phyloP scores from a whole-genome alignment of 2,888 invertebrate species.

The Zhuqinia jingwanae region DNA sequence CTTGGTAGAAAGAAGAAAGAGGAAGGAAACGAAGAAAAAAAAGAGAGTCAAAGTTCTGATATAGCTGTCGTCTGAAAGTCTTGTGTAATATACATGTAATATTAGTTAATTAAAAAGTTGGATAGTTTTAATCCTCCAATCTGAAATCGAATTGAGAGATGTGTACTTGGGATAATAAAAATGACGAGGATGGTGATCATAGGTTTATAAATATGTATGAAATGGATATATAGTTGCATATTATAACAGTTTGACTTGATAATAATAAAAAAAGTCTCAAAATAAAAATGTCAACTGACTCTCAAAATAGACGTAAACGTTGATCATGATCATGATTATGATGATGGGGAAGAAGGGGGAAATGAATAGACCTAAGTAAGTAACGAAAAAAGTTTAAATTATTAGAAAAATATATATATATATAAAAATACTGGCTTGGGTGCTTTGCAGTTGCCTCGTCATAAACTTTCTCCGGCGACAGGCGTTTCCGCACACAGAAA shows the following conservation, averaged over 20 bases:
- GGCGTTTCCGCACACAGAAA: constrained; percentile 34
- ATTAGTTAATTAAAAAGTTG: constrained; percentile 69
- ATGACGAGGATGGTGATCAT: background rate
- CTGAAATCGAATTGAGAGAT: constrained; percentile 54
- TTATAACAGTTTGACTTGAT: constrained; percentile 16
- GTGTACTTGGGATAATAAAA: background rate
- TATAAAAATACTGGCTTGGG: background rate
- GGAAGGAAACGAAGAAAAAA: background rate
- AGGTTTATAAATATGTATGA: background rate
- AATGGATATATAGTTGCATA: background rate
- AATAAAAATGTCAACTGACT: too few species aligned
- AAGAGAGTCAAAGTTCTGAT: constrained; percentile 11
- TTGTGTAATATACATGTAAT: constrained; percentile 24
- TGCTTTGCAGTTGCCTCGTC: constrained; percentile 1
- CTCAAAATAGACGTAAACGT: too few species aligned
- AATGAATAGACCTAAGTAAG: too few species aligned
- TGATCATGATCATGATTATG: too few species aligned
- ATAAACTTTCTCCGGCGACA: constrained; percentile 30
- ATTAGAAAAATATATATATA: too few species aligned
- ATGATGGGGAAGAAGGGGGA: too few species aligned
- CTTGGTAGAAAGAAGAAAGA: background rate
- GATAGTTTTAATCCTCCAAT: constrained; percentile 58
- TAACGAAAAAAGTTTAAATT: too few species aligned
- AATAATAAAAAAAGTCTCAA: too few species aligned
- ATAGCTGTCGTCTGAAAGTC: too few species aligned